Base-by-base conservation (phyloP, 2,797 vertebrate genomes). In the Synanceia verrucosa region DNA sequence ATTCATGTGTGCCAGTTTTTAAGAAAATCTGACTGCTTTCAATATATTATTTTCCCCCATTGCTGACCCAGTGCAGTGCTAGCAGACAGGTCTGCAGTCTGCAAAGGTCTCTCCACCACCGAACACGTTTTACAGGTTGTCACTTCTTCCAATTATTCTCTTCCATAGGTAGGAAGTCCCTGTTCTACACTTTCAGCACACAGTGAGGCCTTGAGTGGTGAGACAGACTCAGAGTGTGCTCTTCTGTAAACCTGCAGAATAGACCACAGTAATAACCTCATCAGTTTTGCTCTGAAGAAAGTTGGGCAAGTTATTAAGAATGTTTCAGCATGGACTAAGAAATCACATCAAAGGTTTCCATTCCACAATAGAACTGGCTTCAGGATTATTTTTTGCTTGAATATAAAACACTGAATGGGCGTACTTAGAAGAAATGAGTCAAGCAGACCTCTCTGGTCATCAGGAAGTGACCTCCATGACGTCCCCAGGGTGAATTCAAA, bases 81-180 rank as follows among this genome's bases (percentile, higher is more conserved):
- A 11, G n/a, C 43, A 43, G 28, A 67, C n/a, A 23, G 5, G 7
- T 9, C 8, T 19, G 16, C 43, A 41, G n/a, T 64, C 33, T 33
- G 26, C 36, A 28, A 53, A 26, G 51, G 51, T 51, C 36, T 59
- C 6, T 21, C 16, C 39, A 31, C 65, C 3, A 16, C n/a, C 24
- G 31, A 50, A 62, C 46, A 34, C 16, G 12, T 68, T 52, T 73
- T 68, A 53, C 64, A 73, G 41, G 44, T 52, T 68, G 59, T 68
- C 63, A 68, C 64, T 41, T 47, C 44, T 9, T 11, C 62, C 66
- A 62, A 50, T 66, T 61, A 71, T 66, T 56, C 23, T 36, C 23
- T 19, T 34, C 11, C 3, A 26, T 47, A 13, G 9, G 13, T 28
- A 19, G 2, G 7, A 50, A 12, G 63, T 71, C 10, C 23, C 8